Evolutionary conservation across 2,888 invertebrate genomes (phyloP).

Genomic region (Nemurella pictetii): DNA sequence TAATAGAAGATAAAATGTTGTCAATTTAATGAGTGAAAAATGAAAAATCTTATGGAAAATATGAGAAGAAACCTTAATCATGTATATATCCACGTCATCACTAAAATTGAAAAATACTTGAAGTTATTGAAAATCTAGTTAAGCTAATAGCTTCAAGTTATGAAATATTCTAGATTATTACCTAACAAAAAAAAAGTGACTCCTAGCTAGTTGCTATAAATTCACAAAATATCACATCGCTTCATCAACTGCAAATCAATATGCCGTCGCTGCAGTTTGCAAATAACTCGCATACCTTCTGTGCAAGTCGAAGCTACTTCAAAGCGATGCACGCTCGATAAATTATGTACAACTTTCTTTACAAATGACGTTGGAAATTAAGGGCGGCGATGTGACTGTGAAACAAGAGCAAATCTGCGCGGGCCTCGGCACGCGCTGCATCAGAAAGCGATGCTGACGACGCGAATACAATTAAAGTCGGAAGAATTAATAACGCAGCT

Average conservation of each 20-base stretch:
- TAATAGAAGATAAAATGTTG: too few relatives aligned
- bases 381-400: background rate
- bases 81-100: background rate
- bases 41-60: background rate
- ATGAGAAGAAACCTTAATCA: too few relatives aligned
- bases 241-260: too few relatives aligned
- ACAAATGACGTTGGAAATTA: background rate
- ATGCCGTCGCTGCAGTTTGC: too few relatives aligned
- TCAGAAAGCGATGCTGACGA: too few relatives aligned
- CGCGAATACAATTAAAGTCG: too few relatives aligned
- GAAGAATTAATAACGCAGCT: too few relatives aligned
- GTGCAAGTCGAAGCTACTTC: background rate
- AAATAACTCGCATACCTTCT: background rate
- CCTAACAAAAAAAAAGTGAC: background rate
- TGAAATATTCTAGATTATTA: background rate
- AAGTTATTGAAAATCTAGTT: slow-evolving; percentile 9
- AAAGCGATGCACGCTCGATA: background rate
- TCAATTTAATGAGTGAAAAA: too few relatives aligned
- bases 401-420: too few relatives aligned
- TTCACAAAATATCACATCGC: background rate
- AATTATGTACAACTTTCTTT: background rate
- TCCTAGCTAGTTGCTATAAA: background rate
- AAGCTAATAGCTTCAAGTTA: slow-evolving; percentile 5
- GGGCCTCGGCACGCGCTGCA: background rate
- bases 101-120: background rate